A percentile compares a stretch with the other conserved stretches of the same genome.
These are phyloP conservation scores for Lysiphlebus fabarum DNA, from an alignment of 1,140 invertebrate genomes.

Conservation along the genomic window DNA sequence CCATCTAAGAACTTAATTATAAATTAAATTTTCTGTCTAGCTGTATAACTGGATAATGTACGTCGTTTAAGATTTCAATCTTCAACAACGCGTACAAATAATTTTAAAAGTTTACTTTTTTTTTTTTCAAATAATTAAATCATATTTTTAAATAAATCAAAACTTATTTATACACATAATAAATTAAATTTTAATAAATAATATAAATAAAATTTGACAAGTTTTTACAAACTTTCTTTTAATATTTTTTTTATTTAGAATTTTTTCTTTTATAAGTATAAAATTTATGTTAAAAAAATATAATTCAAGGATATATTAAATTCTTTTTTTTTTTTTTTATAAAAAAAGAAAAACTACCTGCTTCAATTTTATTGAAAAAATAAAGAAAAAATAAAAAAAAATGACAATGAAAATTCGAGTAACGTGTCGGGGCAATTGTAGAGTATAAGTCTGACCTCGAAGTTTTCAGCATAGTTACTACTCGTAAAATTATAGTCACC, in stretches of 20 bases:
- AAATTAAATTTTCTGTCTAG: constrained; percentile 38
- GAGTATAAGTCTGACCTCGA: neutral
- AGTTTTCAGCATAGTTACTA: neutral
- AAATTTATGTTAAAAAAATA: too few relatives aligned
- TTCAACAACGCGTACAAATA: neutral
- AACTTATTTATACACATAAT: too few relatives aligned
- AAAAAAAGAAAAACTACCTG: too few relatives aligned
- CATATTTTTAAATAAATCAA: too few relatives aligned
- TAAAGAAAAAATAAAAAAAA: neutral
- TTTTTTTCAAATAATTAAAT: neutral
- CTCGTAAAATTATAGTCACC: neutral
- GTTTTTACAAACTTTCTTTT: too few relatives aligned
- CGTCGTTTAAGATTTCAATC: neutral
- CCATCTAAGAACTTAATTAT: constrained; percentile 40
- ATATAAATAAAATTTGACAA: too few relatives aligned
- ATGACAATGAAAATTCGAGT: neutral
- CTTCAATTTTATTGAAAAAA: neutral
- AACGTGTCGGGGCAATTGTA: too few relatives aligned
- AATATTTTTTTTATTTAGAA: neutral
- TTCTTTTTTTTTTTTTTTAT: too few relatives aligned
- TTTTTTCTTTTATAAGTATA: neutral
- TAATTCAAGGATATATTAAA: too few relatives aligned
- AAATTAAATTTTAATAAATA: too few relatives aligned
- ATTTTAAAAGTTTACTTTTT: neutral
- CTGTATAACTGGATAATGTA: constrained; percentile 18